Base-by-base conservation (phyloP, 2,113 vertebrate genomes). In the Salvelinus alpinus region DNA sequence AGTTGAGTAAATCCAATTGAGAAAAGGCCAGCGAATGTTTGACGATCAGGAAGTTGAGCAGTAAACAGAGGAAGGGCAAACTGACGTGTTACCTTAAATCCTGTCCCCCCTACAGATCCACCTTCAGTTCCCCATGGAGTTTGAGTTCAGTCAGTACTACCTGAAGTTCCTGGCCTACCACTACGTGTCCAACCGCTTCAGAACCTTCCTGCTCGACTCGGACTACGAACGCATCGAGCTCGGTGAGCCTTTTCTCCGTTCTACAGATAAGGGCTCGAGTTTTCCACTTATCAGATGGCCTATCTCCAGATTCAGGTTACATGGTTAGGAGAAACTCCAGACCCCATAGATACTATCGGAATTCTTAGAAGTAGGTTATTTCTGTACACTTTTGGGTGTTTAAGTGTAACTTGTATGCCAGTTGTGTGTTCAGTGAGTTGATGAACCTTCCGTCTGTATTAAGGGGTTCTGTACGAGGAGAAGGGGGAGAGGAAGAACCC, bases 121-220 rank as follows among this genome's bases (percentile, higher is more conserved):
- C 85, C 85, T 95, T 34, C 98, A 99, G 93, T 99, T 99, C 88
- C 97, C 98, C 80, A 97, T 98, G 95, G 98, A 99, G 92, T 99
- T 99, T 14, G 97, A 99, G 92, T 99, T 99, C 92, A 99, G 96
- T 86, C 96, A 95, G 86, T 98, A 96, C 91, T 99, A 97, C 92
- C 94, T 99, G 93, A 98, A 98, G 94, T 99, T 99, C 85, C 91
- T 99, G 78, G 96, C 96, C 84, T 99, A 99, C 86, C 98, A 99
- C 91, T 96, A 95, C 12, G 93, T 96, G 3, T 99, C 97, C 79
- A 96, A 95, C 85, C 96, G 98, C 8, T 99, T 99, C 94, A 93
- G 96, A 48, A 99, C 97, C 57, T 99, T 99, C 90, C 91, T 99
- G 84, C 93, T 99, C 5, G 97, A 99, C 88, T 99, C 96, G 0